phyloP scores from a whole-genome alignment of 92 coral and sea anemone species.

The Umimayanthus kanabou region DNA sequence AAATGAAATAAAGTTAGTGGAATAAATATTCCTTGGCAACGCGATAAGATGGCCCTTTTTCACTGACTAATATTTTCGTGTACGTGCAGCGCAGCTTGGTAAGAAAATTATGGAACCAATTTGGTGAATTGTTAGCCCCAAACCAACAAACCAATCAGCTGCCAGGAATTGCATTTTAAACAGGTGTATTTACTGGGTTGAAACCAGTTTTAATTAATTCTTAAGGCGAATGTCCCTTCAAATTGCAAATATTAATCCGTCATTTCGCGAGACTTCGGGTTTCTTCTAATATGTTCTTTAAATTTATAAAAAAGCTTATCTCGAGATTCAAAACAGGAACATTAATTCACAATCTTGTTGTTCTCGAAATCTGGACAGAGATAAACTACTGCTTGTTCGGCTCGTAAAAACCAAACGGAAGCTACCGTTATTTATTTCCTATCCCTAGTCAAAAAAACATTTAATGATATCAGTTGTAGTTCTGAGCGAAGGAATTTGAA shows the following conservation, averaged over 20 bases:
- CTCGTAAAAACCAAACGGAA: neutral
- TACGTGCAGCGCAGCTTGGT: constrained; percentile 22
- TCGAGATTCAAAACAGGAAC: neutral
- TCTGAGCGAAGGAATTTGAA: neutral
- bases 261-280: neutral
- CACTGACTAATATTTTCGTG: neutral
- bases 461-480: too few relatives aligned
- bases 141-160: constrained; percentile 40
- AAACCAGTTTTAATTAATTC: constrained; percentile 42
- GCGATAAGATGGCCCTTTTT: neutral
- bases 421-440: neutral
- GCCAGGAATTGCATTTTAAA: neutral
- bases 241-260: neutral
- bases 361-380: neutral
- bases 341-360: neutral
- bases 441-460: neutral
- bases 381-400: neutral
- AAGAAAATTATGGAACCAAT: neutral
- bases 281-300: neutral
- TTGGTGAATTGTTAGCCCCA: constrained; percentile 10
- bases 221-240: constrained; percentile 31
- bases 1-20: neutral
- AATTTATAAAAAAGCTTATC: neutral
- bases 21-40: neutral
- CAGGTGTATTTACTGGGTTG: constrained; percentile 42